Evolutionary conservation across 2,113 vertebrate genomes (phyloP).

Genomic region (Perccottus glenii): DNA sequence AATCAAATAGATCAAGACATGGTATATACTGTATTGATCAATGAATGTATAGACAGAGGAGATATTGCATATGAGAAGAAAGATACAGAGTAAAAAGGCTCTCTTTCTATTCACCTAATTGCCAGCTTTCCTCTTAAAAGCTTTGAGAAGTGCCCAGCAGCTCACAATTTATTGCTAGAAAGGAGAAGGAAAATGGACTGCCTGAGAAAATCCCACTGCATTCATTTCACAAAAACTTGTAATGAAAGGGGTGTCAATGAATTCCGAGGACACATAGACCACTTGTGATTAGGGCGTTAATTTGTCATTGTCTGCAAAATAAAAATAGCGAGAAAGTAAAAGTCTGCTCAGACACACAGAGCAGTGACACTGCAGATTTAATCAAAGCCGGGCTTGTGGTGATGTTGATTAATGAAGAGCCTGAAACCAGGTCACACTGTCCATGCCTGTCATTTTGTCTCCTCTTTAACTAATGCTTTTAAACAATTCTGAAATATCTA

Average conservation of each 20-base stretch:
- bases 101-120: slow-evolving; percentile 14
- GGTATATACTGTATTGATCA: neutral
- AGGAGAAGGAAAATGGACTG: neutral
- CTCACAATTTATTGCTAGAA: neutral
- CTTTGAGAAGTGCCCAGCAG: slow-evolving; percentile 10
- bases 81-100: neutral
- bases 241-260: slow-evolving; percentile 18
- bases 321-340: slow-evolving; percentile 13
- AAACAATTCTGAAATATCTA: neutral
- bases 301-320: slow-evolving; percentile 16
- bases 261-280: slow-evolving; percentile 11
- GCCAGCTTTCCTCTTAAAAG: slow-evolving; percentile 4
- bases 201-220: slow-evolving; percentile 13
- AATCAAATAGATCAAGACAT: neutral
- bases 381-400: slow-evolving; percentile 60
- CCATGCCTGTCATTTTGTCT: neutral
- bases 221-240: slow-evolving; percentile 8
- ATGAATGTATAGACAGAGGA: neutral
- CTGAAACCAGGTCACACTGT: slow-evolving; percentile 65
- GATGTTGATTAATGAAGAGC: slow-evolving; percentile 68
- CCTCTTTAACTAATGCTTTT: neutral
- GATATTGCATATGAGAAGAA: slow-evolving; percentile 1
- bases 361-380: slow-evolving; percentile 56
- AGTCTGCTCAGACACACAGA: slow-evolving; percentile 34
- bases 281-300: slow-evolving; percentile 2